These are phyloP conservation scores for Cataglyphis livida DNA, from an alignment of 2,888 invertebrate species.

Conservation along the genomic window DNA sequence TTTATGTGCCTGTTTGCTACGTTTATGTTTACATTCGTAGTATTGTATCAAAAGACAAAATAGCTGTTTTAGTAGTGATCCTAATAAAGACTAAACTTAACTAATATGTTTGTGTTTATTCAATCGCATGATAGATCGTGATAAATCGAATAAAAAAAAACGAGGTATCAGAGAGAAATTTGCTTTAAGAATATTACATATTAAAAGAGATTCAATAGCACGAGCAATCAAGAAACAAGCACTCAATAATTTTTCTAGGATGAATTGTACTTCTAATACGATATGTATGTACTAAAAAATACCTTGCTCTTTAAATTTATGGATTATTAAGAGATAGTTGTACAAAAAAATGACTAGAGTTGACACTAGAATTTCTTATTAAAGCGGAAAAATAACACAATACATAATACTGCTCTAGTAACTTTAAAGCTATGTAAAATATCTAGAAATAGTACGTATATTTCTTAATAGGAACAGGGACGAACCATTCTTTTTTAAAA, in stretches of 20 bases:
- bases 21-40: constrained; percentile 46
- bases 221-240: constrained; percentile 60
- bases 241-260: constrained; percentile 54
- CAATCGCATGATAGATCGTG: constrained; percentile 56
- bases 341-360: constrained; percentile 67
- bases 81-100: constrained; percentile 57
- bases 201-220: constrained; percentile 51
- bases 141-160: constrained; percentile 56
- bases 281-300: constrained; percentile 82
- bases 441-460: constrained; percentile 55
- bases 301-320: constrained; percentile 73
- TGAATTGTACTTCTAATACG: constrained; percentile 79
- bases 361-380: constrained; percentile 52
- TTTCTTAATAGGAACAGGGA: constrained; percentile 60
- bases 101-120: constrained; percentile 50
- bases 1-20: constrained; percentile 57
- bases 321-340: constrained; percentile 63
- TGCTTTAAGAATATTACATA: constrained; percentile 35
- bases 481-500: constrained; percentile 33
- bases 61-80: constrained; percentile 59
- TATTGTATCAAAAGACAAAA: constrained; percentile 77
- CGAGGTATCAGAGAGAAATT: constrained; percentile 53
- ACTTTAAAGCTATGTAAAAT: constrained; percentile 51
- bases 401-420: constrained; percentile 48
- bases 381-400: constrained; percentile 47